phyloP scores from a whole-genome alignment of 2,113 vertebrate species.

The Notechis scutatus region DNA sequence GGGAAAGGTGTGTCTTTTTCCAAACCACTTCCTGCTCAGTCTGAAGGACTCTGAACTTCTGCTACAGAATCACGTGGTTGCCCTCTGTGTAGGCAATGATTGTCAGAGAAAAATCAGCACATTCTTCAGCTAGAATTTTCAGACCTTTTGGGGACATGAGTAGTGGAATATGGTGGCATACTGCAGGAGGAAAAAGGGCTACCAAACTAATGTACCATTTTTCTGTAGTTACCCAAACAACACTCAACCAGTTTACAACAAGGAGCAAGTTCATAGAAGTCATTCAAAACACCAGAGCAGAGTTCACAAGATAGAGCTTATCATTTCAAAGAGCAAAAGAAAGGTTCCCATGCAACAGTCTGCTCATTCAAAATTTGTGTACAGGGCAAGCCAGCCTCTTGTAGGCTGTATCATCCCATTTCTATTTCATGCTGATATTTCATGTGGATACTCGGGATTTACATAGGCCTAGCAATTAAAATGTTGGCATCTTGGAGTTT shows the following conservation, averaged over 20 bases:
- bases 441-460: background rate
- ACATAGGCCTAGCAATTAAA: background rate
- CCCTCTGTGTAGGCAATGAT: slow-evolving; percentile 32
- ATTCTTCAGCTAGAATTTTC: background rate
- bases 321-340: background rate
- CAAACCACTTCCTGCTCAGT: slow-evolving; percentile 60
- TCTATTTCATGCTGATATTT: background rate
- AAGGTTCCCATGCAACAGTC: background rate
- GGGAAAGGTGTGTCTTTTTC: slow-evolving; percentile 7
- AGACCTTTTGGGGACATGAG: background rate
- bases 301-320: background rate
- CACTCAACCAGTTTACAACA: background rate
- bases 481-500: background rate
- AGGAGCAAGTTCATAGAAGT: background rate
- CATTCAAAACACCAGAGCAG: background rate
- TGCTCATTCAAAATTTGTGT: background rate
- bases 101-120: background rate
- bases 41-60: slow-evolving; percentile 58
- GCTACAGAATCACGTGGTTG: slow-evolving; percentile 44
- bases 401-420: background rate
- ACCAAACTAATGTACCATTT: background rate
- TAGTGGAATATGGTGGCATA: background rate
- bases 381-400: background rate
- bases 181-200: background rate
- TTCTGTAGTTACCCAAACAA: background rate